phyloP scores from a whole-genome alignment of 2,113 vertebrate species.

The Chitala chitala region DNA sequence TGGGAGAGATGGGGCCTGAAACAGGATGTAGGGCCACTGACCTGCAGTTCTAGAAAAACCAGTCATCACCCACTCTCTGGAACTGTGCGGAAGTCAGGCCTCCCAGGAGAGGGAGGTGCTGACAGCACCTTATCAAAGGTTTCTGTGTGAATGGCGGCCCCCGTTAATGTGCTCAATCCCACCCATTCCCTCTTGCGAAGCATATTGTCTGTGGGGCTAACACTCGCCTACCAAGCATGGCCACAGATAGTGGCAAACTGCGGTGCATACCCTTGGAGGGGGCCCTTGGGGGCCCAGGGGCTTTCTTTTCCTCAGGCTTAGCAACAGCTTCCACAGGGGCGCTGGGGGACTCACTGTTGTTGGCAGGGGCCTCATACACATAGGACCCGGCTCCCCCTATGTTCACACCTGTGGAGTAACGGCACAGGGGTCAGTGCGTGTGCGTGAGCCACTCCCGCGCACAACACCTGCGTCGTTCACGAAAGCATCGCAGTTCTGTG shows the following conservation, averaged over 20 bases:
- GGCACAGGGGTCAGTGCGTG: background rate
- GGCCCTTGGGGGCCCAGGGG: slow-evolving; percentile 58
- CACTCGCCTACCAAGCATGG: background rate
- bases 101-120: slow-evolving; percentile 8
- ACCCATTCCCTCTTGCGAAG: background rate
- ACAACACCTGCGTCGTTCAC: background rate
- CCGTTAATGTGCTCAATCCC: background rate
- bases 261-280: slow-evolving; percentile 76
- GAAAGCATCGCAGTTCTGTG: background rate
- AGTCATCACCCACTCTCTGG: background rate
- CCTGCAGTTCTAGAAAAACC: slow-evolving; percentile 22
- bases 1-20: too few relatives aligned
- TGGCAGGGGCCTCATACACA: slow-evolving; percentile 78
- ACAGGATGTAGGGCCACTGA: slow-evolving; percentile 20
- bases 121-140: background rate
- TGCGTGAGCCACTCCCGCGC: background rate
- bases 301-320: slow-evolving; percentile 72
- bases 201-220: background rate
- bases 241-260: background rate
- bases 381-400: slow-evolving; percentile 91
- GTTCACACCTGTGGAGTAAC: slow-evolving; percentile 75
- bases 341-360: slow-evolving; percentile 57
- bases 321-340: slow-evolving; percentile 53
- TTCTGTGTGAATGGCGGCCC: background rate
- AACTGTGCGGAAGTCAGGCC: slow-evolving; percentile 15